Percentiles rank a stretch among this genome's conserved stretches.
Evolutionary conservation across 2,888 invertebrate species (phyloP).

Genomic region (Isotomurus palustris): DNA sequence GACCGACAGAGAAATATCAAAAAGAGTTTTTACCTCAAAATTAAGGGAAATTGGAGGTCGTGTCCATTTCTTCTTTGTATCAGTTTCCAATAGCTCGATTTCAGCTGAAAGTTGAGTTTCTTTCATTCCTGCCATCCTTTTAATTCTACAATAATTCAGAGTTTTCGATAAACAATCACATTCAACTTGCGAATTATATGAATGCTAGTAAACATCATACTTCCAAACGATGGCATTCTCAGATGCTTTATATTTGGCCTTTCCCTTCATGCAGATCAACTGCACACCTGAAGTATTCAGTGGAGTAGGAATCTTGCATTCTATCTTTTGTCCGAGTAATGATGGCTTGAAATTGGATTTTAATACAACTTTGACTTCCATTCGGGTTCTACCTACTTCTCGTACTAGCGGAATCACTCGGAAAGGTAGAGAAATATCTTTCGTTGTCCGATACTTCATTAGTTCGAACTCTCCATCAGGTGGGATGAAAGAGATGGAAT

Average conservation of each 20-base stretch:
- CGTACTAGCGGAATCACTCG: constrained; percentile 97
- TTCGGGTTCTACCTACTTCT: constrained; percentile 96
- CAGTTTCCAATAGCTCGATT: constrained; percentile 96
- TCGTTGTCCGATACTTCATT: constrained; percentile 99
- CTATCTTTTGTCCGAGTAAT: constrained; percentile 95
- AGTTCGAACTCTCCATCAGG: constrained; percentile 99
- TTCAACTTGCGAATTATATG: background rate
- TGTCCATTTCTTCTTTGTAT: constrained; percentile 99
- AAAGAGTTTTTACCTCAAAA: constrained; percentile 67
- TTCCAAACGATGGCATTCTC: constrained; percentile 98
- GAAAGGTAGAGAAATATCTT: constrained; percentile 99
- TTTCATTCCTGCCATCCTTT: constrained; percentile 96
- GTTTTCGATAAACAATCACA: background rate
- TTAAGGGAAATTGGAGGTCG: constrained; percentile 99
- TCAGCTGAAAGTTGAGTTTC: constrained; percentile 99
- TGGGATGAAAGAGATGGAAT: constrained; percentile 99
- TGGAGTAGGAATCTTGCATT: constrained; percentile 98
- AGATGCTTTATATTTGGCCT: constrained; percentile 99
- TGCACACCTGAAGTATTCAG: constrained; percentile 98
- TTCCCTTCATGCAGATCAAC: constrained; percentile 96
- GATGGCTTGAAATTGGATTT: constrained; percentile 99
- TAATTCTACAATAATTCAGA: constrained; percentile 60
- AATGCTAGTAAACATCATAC: constrained; percentile 56
- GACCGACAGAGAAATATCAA: background rate
- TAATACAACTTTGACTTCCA: constrained; percentile 97